These are phyloP conservation scores for Tringa solitaria DNA, from an alignment of 2,113 vertebrate species.

Conservation along the genomic window DNA sequence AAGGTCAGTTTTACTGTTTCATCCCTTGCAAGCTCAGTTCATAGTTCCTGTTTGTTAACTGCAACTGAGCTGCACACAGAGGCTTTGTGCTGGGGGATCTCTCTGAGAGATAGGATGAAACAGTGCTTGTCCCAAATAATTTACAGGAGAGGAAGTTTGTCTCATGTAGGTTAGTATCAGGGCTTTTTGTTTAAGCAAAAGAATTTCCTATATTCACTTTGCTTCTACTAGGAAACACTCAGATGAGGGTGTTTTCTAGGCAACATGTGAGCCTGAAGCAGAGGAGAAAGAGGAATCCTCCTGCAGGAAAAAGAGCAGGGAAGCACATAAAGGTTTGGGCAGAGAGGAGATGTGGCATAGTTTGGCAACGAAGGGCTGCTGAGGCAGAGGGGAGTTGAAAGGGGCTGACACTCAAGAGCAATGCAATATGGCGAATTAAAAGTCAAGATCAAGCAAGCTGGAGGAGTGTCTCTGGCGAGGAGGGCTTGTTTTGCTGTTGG, in stretches of 20 bases:
- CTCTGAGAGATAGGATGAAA: background rate
- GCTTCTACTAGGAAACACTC: background rate
- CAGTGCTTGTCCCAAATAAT: background rate
- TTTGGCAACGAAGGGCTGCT: background rate
- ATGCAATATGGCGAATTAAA: background rate
- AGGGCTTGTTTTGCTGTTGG: background rate
- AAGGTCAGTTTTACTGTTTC: slow-evolving; percentile 28
- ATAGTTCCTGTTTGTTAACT: slow-evolving; percentile 43
- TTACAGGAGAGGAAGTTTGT: background rate
- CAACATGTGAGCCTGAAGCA: background rate
- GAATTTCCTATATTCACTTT: background rate
- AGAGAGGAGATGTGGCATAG: background rate
- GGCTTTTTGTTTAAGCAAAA: background rate
- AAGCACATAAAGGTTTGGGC: background rate
- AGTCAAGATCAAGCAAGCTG: slow-evolving; percentile 7
- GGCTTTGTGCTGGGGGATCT: background rate
- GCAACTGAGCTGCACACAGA: background rate
- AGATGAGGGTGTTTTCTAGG: background rate
- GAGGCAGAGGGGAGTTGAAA: background rate
- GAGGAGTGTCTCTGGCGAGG: background rate
- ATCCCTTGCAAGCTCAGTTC: slow-evolving; percentile 17
- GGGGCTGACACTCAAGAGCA: background rate
- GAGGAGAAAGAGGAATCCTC: background rate
- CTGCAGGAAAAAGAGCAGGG: background rate
- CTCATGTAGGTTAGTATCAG: background rate